These are phyloP conservation scores for Bubo scandiacus DNA, from an alignment of 2,113 vertebrate genomes.

Conservation along the genomic window DNA sequence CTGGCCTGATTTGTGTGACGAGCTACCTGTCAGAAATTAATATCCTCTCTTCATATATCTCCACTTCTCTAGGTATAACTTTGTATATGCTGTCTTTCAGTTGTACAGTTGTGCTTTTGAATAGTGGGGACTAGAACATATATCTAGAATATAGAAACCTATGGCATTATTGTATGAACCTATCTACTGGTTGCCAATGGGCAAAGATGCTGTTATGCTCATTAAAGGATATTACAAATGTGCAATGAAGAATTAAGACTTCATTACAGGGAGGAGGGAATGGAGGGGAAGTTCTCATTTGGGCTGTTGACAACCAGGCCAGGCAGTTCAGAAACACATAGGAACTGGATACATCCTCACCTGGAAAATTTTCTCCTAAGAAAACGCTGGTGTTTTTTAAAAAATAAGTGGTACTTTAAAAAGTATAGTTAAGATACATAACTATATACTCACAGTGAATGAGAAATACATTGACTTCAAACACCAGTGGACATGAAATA, in stretches of 20 bases:
- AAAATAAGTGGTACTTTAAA: neutral
- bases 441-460: neutral
- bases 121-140: neutral
- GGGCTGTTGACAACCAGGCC: neutral
- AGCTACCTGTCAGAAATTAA: constrained; percentile 19
- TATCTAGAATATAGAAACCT: neutral
- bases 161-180: neutral
- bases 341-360: neutral
- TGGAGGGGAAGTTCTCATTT: neutral
- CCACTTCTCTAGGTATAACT: neutral
- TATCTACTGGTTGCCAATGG: neutral
- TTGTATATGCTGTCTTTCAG: neutral
- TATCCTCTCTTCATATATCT: neutral
- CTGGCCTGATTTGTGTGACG: neutral
- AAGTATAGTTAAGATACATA: neutral
- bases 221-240: neutral
- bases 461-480: neutral
- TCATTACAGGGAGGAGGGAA: neutral
- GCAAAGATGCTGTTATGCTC: neutral
- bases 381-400: neutral
- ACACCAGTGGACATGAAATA: neutral
- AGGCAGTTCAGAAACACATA: neutral
- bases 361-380: neutral
- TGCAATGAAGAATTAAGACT: neutral
- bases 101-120: neutral